phyloP scores from a whole-genome alignment of 2,888 invertebrate species.

The Bembecia ichneumoniformis region DNA sequence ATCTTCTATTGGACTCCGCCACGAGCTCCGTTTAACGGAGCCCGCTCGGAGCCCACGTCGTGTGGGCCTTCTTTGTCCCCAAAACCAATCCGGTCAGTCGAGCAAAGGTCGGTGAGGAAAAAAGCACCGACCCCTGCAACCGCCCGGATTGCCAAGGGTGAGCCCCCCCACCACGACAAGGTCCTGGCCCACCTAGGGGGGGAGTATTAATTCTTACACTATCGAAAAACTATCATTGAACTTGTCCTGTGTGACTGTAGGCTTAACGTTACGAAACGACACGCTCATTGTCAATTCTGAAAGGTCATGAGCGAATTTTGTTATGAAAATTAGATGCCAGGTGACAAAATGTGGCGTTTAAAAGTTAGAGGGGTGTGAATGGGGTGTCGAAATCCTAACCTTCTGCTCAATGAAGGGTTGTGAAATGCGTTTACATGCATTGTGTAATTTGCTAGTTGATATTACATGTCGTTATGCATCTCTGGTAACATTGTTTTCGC shows the following conservation, averaged over 20 bases:
- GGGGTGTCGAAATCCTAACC: conserved; percentile 49
- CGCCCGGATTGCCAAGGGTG: too few species aligned
- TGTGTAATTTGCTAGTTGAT: conserved; percentile 53
- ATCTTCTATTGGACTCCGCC: too few species aligned
- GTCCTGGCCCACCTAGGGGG: too few species aligned
- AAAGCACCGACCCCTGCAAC: too few species aligned
- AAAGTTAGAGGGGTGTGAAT: conserved; percentile 40
- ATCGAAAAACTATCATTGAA: conserved; percentile 36
- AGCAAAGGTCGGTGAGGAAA: too few species aligned
- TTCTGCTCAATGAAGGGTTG: conserved; percentile 43
- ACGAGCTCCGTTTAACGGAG: too few species aligned
- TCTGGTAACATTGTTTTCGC: conserved; percentile 46
- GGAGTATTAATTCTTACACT: not conserved
- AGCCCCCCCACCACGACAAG: too few species aligned
- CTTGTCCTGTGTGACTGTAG: conserved; percentile 34
- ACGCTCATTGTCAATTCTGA: conserved; percentile 30
- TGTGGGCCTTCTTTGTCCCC: too few species aligned
- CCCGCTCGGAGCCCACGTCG: too few species aligned
- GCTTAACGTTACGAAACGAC: conserved; percentile 26
- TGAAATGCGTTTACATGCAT: conserved; percentile 29
- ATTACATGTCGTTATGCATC: conserved; percentile 45
- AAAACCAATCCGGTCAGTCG: too few species aligned
- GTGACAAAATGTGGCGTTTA: conserved; percentile 37
- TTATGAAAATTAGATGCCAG: conserved; percentile 43
- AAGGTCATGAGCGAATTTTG: conserved; percentile 37